phyloP scores from a whole-genome alignment of 2,888 invertebrate genomes.

The Hecatera dysodea region DNA sequence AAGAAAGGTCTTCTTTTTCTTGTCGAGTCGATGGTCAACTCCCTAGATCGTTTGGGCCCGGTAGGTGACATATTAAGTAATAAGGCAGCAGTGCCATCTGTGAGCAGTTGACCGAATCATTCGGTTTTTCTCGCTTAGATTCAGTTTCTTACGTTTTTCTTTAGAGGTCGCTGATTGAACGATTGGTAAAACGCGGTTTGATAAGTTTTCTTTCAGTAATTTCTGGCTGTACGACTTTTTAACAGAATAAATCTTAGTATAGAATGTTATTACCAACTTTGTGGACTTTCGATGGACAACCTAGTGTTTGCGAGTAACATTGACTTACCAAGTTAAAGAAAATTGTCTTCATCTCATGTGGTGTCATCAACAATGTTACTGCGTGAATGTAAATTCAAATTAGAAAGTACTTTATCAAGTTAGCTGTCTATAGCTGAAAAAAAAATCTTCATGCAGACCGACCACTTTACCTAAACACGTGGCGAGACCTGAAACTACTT shows the following conservation, averaged over 20 bases:
- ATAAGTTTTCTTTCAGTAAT: not conserved
- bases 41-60: too few species aligned
- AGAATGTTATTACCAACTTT: not conserved
- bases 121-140: not conserved
- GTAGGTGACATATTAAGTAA: too few species aligned
- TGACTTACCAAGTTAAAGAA: too few species aligned
- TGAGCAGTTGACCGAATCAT: not conserved
- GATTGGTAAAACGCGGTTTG: not conserved
- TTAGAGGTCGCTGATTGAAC: slow-evolving; percentile 42
- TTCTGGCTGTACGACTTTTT: too few species aligned
- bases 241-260: not conserved
- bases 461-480: slow-evolving; percentile 2
- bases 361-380: too few species aligned
- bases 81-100: slow-evolving; percentile 34
- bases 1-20: too few species aligned
- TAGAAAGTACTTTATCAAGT: not conserved
- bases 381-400: too few species aligned
- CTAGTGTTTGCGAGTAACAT: fast-evolving
- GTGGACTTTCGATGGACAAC: not conserved
- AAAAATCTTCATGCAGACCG: not conserved
- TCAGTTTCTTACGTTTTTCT: not conserved
- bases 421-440: not conserved
- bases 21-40: too few species aligned
- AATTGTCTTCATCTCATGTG: too few species aligned
- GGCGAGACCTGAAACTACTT: not conserved